phyloP scores from a whole-genome alignment of 2,888 invertebrate species.

The Sphaeridia pumilis region DNA sequence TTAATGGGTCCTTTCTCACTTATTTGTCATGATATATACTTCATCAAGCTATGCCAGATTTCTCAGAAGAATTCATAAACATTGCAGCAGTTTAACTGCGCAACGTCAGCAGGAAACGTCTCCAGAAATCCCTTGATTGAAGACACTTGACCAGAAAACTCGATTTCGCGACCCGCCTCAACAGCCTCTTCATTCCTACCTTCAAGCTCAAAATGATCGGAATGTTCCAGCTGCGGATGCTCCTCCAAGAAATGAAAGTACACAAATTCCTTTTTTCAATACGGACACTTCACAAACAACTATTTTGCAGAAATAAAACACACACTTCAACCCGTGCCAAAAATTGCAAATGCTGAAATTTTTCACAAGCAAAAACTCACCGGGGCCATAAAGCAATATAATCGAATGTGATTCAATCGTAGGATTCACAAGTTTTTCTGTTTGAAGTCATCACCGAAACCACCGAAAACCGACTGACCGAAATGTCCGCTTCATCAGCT shows the following conservation, averaged over 20 bases:
- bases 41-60: background rate
- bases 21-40: background rate
- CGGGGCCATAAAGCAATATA: too few relatives aligned
- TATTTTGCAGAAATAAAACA: too few relatives aligned
- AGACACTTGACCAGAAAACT: background rate
- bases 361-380: too few relatives aligned
- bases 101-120: background rate
- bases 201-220: background rate
- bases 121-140: background rate
- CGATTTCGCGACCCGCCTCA: background rate
- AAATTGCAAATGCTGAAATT: too few relatives aligned
- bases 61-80: background rate
- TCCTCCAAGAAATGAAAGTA: background rate
- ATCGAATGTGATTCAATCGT: too few relatives aligned
- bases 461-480: too few relatives aligned
- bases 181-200: background rate
- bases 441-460: too few relatives aligned
- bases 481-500: too few relatives aligned
- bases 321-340: too few relatives aligned
- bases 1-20: background rate
- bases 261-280: background rate
- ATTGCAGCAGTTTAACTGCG: background rate
- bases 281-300: too few relatives aligned
- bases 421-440: too few relatives aligned
- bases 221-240: background rate